These are phyloP conservation scores for Percina caprodes DNA, from an alignment of 2,113 vertebrate species.

Conservation along the genomic window DNA sequence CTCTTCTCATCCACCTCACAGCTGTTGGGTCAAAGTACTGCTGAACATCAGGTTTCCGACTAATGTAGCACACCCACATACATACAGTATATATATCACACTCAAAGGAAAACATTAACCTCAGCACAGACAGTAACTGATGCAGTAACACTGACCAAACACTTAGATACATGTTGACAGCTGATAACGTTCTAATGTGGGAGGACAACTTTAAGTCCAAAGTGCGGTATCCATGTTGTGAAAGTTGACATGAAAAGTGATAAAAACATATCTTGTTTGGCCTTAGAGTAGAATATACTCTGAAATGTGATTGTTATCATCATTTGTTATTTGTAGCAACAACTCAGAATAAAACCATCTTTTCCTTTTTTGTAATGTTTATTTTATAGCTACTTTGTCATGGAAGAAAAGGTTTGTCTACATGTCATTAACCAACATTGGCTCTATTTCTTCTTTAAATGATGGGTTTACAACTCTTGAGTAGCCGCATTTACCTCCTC, in stretches of 20 bases:
- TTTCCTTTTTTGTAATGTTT: background rate
- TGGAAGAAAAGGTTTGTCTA: background rate
- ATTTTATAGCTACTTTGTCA: background rate
- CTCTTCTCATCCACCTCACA: constrained; percentile 1
- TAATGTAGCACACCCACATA: background rate
- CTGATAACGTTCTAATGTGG: background rate
- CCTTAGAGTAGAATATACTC: background rate
- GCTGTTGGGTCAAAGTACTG: background rate
- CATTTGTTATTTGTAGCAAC: too few relatives aligned
- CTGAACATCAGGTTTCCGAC: background rate
- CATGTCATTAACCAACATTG: constrained; percentile 1
- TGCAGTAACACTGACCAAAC: background rate
- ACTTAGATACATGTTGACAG: background rate
- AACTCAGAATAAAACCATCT: background rate
- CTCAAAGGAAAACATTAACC: background rate
- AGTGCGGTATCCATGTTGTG: background rate
- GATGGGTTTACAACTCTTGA: constrained; percentile 5
- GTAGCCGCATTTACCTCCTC: background rate
- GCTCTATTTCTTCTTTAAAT: background rate
- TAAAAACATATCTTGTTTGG: background rate
- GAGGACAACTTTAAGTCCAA: background rate
- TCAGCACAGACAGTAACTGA: background rate
- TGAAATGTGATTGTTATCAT: background rate
- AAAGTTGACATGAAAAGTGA: background rate
- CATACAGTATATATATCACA: too few relatives aligned